Base-by-base conservation (phyloP, 2,888 invertebrate genomes). In the Anthophora plumipes region DNA sequence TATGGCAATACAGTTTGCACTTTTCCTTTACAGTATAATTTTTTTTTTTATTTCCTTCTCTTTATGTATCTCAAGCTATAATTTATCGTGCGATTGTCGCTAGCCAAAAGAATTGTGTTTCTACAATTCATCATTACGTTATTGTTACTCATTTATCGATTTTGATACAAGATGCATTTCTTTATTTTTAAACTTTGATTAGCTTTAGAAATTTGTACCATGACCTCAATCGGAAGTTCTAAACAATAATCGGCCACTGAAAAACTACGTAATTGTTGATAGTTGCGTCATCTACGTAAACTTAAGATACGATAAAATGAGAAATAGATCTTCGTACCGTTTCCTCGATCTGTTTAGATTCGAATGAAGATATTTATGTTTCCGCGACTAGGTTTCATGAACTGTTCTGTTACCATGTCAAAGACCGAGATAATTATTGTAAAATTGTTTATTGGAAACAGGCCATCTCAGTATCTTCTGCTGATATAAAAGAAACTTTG, bases 251-350 rank as follows among this genome's bases (percentile, higher is more conserved):
- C 6, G n/a, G 39, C 41, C 20, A 59, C 41, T 9, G n/a, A 41
- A 20, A 41, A 60, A 37, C 31, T n/a, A n/a, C 41, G 50, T 8
- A 64, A 64, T 64, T 64, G 17, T 20, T 39, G n/a, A 52, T 39
- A n/a, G 20, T 39, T 20, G 64, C 37, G 37, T 12, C 14, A 52
- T 52, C n/a, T 52, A 20, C 37, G 50, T 22, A 41, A 57, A n/a
- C n/a, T n/a, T 4, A 1, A 1, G 20, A 41, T 43, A 22, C 20
- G 60, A 20, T 43, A 20, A 60, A 41, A 11, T 41, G 37, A 59
- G 52, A 64, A 48, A 50, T 50, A 31, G 37, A 12, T 20, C 5
- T 54, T 22, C 22, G 20, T 11, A 14, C 3, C 46, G 48, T 66
- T 39, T 8, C 8, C 14, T 48, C n/a, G n/a, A 4, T n/a, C 7